Conservation (phyloP, 2,797 vertebrate genomes). For the Pseudomugil gertrudae region DNA sequence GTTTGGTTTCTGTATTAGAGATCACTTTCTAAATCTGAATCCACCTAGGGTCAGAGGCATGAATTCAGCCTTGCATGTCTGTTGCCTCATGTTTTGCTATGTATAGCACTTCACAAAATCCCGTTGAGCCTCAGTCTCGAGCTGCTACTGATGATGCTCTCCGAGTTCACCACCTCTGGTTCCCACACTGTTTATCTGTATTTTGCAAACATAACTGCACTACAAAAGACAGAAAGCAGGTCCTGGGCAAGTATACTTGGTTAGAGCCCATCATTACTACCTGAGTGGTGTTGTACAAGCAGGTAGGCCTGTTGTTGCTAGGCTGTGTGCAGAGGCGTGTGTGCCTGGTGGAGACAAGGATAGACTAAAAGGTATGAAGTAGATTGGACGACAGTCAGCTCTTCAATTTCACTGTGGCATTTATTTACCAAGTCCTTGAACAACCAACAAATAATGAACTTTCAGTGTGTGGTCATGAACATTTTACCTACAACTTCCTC, state of each 20-base stretch:
- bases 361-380: conserved; percentile 34
- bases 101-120: conserved; percentile 55
- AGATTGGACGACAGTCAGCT: conserved; percentile 40
- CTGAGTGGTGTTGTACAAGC: conserved; percentile 33
- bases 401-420: conserved; percentile 50
- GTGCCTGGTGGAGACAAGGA: not conserved
- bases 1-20: not conserved
- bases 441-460: conserved; percentile 59
- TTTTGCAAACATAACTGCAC: conserved; percentile 28
- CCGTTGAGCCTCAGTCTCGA: conserved; percentile 39
- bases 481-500: conserved; percentile 17
- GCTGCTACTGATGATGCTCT: conserved; percentile 35
- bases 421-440: conserved; percentile 44
- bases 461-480: conserved; percentile 35
- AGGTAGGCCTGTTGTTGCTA: conserved; percentile 11
- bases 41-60: conserved; percentile 8
- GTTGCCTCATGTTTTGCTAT: conserved; percentile 65
- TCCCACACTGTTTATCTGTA: conserved; percentile 44
- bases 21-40: conserved; percentile 22
- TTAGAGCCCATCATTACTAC: conserved; percentile 32
- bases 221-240: conserved; percentile 8
- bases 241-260: conserved; percentile 28
- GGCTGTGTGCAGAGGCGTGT: conserved; percentile 5
- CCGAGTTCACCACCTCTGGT: conserved; percentile 37
- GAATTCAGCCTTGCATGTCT: conserved; percentile 39